Conservation (phyloP, 2,113 vertebrate species). For the Platanista minor region DNA sequence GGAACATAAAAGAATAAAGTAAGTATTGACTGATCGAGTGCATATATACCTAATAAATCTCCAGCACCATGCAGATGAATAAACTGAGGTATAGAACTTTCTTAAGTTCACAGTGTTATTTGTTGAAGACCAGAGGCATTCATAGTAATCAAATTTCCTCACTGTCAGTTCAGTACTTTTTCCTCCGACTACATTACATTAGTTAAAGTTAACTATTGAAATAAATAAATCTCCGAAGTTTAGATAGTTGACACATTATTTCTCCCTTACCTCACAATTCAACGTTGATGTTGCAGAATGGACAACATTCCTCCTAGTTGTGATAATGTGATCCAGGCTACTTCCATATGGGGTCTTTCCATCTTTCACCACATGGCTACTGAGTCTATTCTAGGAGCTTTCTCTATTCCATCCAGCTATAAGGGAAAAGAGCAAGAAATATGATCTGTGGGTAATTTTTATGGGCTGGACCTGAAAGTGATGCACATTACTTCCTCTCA, state of each 20-base stretch:
- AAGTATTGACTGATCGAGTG: not conserved
- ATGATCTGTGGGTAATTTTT: not conserved
- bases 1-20: not conserved
- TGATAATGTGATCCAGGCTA: not conserved
- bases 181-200: not conserved
- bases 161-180: not conserved
- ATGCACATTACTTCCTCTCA: not conserved
- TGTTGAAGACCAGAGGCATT: not conserved
- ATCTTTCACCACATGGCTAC: not conserved
- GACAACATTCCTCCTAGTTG: not conserved
- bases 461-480: not conserved
- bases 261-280: not conserved
- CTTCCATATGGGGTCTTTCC: not conserved
- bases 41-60: not conserved
- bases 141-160: not conserved
- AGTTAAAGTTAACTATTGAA: not conserved
- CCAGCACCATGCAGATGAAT: not conserved
- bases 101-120: not conserved
- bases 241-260: not conserved
- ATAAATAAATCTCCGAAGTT: not conserved
- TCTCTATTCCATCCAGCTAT: not conserved
- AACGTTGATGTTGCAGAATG: not conserved
- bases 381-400: not conserved
- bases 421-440: not conserved
- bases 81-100: not conserved